phyloP scores from a whole-genome alignment of 2,888 invertebrate genomes.

The Bellardia pandia region DNA sequence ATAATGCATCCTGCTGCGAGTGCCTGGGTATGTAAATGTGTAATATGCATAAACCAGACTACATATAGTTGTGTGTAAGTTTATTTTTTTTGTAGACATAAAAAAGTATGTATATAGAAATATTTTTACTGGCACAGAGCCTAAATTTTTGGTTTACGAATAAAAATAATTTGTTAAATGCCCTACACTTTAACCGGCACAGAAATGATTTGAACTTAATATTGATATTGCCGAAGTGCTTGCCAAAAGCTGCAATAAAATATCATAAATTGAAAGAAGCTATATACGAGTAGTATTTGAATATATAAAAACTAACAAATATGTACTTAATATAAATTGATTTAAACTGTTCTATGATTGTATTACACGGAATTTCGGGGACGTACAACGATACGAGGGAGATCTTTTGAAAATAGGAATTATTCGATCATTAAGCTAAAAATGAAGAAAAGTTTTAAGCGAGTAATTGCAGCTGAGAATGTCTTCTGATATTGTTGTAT shows the following conservation, averaged over 20 bases:
- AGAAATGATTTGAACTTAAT: neutral
- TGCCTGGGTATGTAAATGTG: conserved; percentile 11
- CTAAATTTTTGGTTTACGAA: conserved; percentile 47
- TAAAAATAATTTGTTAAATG: conserved; percentile 11
- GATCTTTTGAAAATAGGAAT: too few species aligned
- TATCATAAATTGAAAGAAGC: too few species aligned
- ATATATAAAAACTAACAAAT: too few species aligned
- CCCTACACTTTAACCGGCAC: conserved; percentile 20
- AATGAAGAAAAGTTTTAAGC: too few species aligned
- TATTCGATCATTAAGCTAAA: too few species aligned
- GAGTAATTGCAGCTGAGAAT: too few species aligned
- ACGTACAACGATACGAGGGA: too few species aligned
- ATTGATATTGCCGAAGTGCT: neutral
- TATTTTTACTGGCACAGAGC: conserved; percentile 47
- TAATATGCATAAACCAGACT: neutral
- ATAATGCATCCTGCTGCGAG: conserved; percentile 62
- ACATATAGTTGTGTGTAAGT: neutral
- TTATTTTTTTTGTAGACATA: conserved; percentile 7
- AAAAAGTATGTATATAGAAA: neutral
- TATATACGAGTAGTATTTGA: too few species aligned
- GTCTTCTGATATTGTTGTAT: too few species aligned
- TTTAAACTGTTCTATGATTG: too few species aligned
- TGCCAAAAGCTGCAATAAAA: neutral
- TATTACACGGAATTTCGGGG: too few species aligned
- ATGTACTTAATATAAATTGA: too few species aligned